A percentile compares a stretch with the other conserved stretches of the same genome.
These are phyloP conservation scores for Aleiodes testaceus DNA, from an alignment of 2,888 invertebrate genomes.

Conservation along the genomic window DNA sequence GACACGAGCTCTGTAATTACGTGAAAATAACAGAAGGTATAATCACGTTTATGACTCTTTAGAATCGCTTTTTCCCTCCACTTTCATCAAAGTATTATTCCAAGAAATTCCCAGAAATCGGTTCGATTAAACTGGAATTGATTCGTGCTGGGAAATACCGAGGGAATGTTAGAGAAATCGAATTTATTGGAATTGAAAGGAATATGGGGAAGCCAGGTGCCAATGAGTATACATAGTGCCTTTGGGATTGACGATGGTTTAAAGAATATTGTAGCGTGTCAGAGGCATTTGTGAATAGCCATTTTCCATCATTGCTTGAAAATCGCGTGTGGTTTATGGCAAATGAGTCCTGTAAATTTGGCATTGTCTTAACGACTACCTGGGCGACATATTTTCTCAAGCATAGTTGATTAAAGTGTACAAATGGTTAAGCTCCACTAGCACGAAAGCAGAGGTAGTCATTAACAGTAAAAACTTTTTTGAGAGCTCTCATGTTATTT, in stretches of 20 bases:
- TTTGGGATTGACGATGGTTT: neutral
- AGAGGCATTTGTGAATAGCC: slow-evolving; percentile 48
- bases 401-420: slow-evolving; percentile 38
- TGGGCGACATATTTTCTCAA: slow-evolving; percentile 51
- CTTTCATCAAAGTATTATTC: neutral
- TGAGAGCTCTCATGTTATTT: slow-evolving; percentile 10
- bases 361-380: slow-evolving; percentile 47
- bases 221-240: neutral
- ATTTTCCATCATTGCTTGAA: slow-evolving; percentile 30
- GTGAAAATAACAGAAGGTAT: slow-evolving; percentile 27
- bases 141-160: slow-evolving; percentile 14
- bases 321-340: slow-evolving; percentile 49
- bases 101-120: slow-evolving; percentile 4
- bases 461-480: slow-evolving; percentile 20
- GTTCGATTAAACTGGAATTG: slow-evolving; percentile 19
- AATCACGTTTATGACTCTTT: slow-evolving; percentile 21
- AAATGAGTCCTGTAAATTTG: slow-evolving; percentile 32
- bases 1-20: slow-evolving; percentile 1
- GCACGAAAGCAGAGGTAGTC: slow-evolving; percentile 1
- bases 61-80: neutral
- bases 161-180: neutral
- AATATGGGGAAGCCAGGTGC: slow-evolving; percentile 1
- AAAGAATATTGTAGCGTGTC: slow-evolving; percentile 49
- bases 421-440: neutral
- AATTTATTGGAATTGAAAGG: slow-evolving; percentile 23